Percentiles rank a stretch among this genome's conserved stretches.
phyloP scores from a whole-genome alignment of 2,797 vertebrate species.

The Phoebastria nigripes region DNA sequence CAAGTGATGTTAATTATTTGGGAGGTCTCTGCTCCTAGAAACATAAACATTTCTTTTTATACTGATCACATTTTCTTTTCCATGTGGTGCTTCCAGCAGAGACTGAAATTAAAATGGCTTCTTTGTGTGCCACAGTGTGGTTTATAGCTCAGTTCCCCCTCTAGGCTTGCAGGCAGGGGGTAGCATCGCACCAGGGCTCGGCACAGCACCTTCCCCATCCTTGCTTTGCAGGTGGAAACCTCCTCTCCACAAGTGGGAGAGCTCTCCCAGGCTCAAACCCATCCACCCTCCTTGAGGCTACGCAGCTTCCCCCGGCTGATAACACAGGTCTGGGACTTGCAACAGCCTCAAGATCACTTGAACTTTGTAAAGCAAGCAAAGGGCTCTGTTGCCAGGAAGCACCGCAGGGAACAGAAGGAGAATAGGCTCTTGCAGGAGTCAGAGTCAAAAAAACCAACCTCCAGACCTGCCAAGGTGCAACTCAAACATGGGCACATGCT shows the following conservation, averaged over 20 bases:
- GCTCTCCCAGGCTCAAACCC: background rate
- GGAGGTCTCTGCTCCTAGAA: constrained; percentile 41
- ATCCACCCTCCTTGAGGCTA: background rate
- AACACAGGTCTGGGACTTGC: background rate
- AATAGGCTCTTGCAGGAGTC: background rate
- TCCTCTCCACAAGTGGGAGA: background rate
- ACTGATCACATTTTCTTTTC: constrained; percentile 43
- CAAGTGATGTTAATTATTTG: constrained; percentile 54
- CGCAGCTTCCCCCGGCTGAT: background rate
- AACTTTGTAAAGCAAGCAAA: background rate
- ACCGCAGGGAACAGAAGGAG: background rate
- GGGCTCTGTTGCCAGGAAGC: background rate
- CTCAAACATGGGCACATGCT: background rate
- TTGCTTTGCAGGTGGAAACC: background rate
- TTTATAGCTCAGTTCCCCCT: background rate
- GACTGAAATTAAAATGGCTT: constrained; percentile 21
- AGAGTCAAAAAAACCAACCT: background rate
- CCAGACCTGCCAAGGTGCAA: background rate
- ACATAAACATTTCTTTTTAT: constrained; percentile 42
- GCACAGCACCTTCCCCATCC: background rate
- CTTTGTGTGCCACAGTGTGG: background rate
- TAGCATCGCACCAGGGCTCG: accelerated
- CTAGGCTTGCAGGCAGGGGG: background rate
- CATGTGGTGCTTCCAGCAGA: background rate
- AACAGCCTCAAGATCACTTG: background rate